phyloP scores from a whole-genome alignment of 64 coral and sea anemone genomes.

The Pocillopora damicornis region DNA sequence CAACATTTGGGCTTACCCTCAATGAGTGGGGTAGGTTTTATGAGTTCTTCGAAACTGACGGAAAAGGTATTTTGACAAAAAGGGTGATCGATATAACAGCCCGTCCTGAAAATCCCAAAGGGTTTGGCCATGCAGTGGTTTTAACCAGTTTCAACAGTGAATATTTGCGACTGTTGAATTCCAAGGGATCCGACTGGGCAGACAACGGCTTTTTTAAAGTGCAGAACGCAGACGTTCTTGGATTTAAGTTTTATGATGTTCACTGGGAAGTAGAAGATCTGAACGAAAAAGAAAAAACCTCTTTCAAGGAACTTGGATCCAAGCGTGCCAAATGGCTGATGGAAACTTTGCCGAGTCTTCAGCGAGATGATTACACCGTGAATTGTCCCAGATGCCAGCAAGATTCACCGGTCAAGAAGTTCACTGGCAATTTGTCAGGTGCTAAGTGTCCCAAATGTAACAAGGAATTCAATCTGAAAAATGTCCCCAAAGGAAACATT shows the following conservation, averaged over 20 bases:
- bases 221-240: conserved; percentile 33
- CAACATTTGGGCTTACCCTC: conserved; percentile 16
- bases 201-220: conserved; percentile 31
- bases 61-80: conserved; percentile 7
- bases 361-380: background rate
- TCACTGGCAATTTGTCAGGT: background rate
- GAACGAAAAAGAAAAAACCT: background rate
- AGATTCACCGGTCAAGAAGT: conserved; percentile 1
- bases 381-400: background rate
- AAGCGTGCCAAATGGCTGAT: background rate
- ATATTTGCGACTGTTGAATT: conserved; percentile 36
- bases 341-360: background rate
- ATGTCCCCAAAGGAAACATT: conserved; percentile 12
- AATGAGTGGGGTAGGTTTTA: conserved; percentile 13
- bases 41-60: background rate
- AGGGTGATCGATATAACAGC: background rate
- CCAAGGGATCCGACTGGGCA: background rate
- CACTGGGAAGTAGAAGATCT: conserved; percentile 9
- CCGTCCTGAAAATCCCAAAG: background rate
- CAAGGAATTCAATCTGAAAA: background rate
- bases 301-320: background rate
- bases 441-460: conserved; percentile 32
- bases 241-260: conserved; percentile 14
- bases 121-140: conserved; percentile 11
- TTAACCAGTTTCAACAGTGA: conserved; percentile 38